These are phyloP conservation scores for Hesperia comma DNA, from an alignment of 2,888 invertebrate genomes.

Conservation along the genomic window DNA sequence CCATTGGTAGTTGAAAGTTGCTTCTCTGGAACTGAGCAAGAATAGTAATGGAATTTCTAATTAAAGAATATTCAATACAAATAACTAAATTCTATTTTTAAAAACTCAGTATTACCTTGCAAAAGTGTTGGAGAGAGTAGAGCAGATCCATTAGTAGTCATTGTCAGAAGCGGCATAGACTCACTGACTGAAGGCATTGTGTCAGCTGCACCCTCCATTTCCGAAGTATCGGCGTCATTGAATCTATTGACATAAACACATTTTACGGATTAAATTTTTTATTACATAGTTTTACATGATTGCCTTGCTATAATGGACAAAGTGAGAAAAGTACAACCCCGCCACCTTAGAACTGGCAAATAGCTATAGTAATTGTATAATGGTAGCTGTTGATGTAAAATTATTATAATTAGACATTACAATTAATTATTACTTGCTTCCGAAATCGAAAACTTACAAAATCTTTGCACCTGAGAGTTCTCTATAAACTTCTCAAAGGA, in stretches of 20 bases:
- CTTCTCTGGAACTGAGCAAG: too few species aligned
- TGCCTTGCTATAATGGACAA: too few species aligned
- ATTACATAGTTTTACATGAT: not conserved
- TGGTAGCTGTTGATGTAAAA: too few species aligned
- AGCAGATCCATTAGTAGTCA: conserved; percentile 71
- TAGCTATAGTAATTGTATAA: too few species aligned
- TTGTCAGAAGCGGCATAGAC: conserved; percentile 70
- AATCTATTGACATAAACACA: conserved; percentile 55
- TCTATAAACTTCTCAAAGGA: not conserved
- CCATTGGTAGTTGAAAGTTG: too few species aligned
- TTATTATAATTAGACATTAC: not conserved
- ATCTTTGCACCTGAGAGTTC: too few species aligned
- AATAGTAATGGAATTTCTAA: too few species aligned
- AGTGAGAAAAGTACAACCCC: too few species aligned
- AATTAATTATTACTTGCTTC: not conserved
- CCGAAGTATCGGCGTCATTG: conserved; percentile 77
- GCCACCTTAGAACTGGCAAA: too few species aligned
- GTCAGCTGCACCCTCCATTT: conserved; percentile 74
- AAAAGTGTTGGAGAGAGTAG: conserved; percentile 66
- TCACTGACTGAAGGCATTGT: conserved; percentile 75
- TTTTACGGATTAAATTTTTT: not conserved
- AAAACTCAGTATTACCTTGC: conserved; percentile 54
- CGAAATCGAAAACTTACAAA: too few species aligned
- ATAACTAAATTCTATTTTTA: too few species aligned
- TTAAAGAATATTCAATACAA: too few species aligned